phyloP scores from a whole-genome alignment of 2,797 vertebrate species.

The Selene dorsalis region DNA sequence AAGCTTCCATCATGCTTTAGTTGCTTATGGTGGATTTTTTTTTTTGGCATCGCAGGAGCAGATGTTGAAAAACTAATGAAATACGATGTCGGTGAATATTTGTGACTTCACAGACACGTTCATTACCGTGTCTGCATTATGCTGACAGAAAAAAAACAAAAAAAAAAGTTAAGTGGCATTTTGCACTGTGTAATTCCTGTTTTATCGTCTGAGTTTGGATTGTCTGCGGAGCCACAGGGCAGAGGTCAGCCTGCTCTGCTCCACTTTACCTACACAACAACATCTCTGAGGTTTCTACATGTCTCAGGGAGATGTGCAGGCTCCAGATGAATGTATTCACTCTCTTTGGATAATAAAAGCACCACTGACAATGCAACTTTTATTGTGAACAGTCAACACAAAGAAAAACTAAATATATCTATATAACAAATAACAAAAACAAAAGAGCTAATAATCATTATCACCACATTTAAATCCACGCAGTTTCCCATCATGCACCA shows the following conservation, averaged over 20 bases:
- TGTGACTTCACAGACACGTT: not conserved
- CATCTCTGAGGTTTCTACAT: constrained; percentile 10
- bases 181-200: not conserved
- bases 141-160: not conserved
- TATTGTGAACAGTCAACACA: not conserved
- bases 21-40: not conserved
- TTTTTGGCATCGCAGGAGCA: not conserved
- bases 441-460: not conserved
- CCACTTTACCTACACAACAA: constrained; percentile 9
- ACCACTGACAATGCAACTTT: not conserved
- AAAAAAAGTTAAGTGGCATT: not conserved
- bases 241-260: constrained; percentile 15
- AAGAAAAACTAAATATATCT: not conserved
- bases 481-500: not conserved
- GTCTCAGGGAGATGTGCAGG: constrained; percentile 16
- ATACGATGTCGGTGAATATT: not conserved
- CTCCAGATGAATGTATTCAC: not conserved
- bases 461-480: not conserved
- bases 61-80: not conserved
- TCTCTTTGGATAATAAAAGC: not conserved
- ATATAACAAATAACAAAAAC: not conserved
- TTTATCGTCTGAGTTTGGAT: constrained; percentile 20
- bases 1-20: too few species aligned
- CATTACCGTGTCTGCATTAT: not conserved
- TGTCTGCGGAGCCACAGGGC: constrained; percentile 23